Percentiles rank a stretch among this genome's conserved stretches.
phyloP scores from a whole-genome alignment of 92 coral and sea anemone species.

The Bergia puertoricense region DNA sequence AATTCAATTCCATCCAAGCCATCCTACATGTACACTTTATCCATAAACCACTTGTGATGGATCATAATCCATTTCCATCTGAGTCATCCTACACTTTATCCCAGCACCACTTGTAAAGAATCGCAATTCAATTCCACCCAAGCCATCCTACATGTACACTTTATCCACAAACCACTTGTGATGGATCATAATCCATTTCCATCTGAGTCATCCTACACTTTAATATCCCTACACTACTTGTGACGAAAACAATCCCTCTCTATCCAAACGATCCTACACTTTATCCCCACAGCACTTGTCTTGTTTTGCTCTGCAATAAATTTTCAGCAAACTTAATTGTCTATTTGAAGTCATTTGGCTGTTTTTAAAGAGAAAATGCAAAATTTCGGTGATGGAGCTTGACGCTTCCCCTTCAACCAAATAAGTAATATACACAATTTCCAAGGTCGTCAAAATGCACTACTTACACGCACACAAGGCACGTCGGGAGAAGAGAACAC shows the following conservation, averaged over 20 bases:
- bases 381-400: neutral
- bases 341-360: neutral
- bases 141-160: neutral
- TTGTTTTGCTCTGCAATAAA: neutral
- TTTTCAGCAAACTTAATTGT: neutral
- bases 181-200: neutral
- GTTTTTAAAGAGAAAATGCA: neutral
- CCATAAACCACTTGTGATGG: too few relatives aligned
- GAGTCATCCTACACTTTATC: neutral
- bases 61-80: too few relatives aligned
- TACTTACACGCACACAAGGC: slow-evolving; percentile 14
- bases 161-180: neutral
- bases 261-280: too few relatives aligned
- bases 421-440: neutral
- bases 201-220: neutral
- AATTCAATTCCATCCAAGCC: too few relatives aligned
- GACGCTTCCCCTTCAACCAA: neutral
- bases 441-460: neutral
- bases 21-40: neutral
- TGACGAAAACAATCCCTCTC: neutral
- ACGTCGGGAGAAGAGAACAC: slow-evolving; percentile 5
- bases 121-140: neutral
- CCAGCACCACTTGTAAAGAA: neutral
- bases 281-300: too few relatives aligned
- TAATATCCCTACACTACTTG: neutral